Evolutionary conservation across 2,888 invertebrate species (phyloP), one percentile per base, ranked within the genome.

Genomic region (Cacoxenus indagator): DNA sequence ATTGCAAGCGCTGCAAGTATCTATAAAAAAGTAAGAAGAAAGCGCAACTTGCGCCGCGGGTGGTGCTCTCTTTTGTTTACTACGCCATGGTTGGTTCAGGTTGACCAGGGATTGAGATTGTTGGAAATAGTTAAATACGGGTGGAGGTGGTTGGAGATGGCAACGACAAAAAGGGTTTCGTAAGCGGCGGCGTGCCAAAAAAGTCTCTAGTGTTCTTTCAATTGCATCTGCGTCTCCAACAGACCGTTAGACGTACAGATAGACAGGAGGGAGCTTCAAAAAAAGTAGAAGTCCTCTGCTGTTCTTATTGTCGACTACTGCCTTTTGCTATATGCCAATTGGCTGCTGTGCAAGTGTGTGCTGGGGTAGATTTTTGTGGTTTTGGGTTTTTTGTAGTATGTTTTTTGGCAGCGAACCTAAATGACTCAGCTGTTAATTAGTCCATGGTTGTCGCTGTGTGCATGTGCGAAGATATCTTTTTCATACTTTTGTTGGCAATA

Each of bases 351-450:
- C 17, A 8, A 17, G 19, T 48, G 48, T 48, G 0, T 43, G 45
- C 11, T n/a, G 19, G 19, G 14, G 54, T 24, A n/a, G 17, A 46
- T 46, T 46, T 46, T 46, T 46, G 46, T 17, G 46, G 46, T 46
- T 55, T 22, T 55, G 22, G 11, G 54, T 55, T 22, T 26, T 22
- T 55, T 22, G 0, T 9, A 9, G 1, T 51, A 9, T 6, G 8
- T 24, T 3, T 24, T 14, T 14, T 11, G 26, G 26, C 27, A 55
- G 54, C 27, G 2, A 55, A 26, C 54, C 5, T 55, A 55, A 55
- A 55, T 55, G 54, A 26, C 54, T 55, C 54, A 55, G 26, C 26
- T 55, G 54, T 19, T 55, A 55, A 55, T 55, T 55, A 24, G 19
- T 55, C 5, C 26, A 2, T 55, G 54, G 9, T 26, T 9, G 19